Conservation (phyloP, 2,797 vertebrate species). For the Eleutherodactylus coqui region DNA sequence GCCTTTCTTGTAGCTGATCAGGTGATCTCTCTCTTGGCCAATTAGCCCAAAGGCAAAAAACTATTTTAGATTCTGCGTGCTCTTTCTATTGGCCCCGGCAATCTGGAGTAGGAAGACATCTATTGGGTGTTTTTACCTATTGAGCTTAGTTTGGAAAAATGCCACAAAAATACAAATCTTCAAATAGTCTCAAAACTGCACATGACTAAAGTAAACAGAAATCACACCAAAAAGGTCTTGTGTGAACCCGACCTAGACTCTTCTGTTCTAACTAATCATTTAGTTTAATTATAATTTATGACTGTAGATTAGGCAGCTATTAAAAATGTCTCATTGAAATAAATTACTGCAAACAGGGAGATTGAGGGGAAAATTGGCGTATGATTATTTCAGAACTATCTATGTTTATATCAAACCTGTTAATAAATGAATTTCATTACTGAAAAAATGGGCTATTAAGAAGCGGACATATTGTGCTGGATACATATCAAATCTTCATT, state of each 20-base stretch:
- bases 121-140: not conserved
- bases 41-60: too few relatives aligned
- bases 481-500: constrained; percentile 38
- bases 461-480: constrained; percentile 4
- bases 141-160: not conserved
- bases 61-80: too few relatives aligned
- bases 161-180: not conserved
- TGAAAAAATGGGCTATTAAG: constrained; percentile 6
- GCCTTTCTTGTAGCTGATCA: too few relatives aligned
- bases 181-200: not conserved
- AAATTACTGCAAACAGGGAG: constrained; percentile 18
- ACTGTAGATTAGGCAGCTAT: not conserved
- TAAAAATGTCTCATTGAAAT: constrained; percentile 25
- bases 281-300: constrained; percentile 25
- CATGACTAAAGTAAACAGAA: not conserved
- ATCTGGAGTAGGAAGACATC: too few relatives aligned
- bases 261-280: not conserved
- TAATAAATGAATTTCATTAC: constrained; percentile 38
- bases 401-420: constrained; percentile 31
- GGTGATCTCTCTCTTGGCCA: too few relatives aligned
- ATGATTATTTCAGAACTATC: constrained; percentile 31
- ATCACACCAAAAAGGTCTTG: not conserved
- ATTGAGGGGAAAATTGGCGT: not conserved
- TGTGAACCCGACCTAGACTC: not conserved
- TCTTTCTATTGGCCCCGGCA: too few relatives aligned